Percentiles rank a stretch among this genome's conserved stretches.
Conservation (phyloP, 2,113 vertebrate species). For the Dendrocopos noguchii region DNA sequence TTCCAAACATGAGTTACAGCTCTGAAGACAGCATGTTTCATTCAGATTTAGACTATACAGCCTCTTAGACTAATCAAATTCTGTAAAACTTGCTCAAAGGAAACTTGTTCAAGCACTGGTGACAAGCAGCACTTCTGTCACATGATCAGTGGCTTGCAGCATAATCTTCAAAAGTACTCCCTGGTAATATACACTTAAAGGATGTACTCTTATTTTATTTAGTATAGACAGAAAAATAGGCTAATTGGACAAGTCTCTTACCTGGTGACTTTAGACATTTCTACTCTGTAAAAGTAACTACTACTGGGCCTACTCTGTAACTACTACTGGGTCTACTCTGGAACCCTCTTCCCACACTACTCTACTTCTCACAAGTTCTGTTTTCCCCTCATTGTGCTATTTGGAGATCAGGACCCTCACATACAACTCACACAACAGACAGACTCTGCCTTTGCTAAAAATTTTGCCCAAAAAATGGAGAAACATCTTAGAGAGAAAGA, state of each 20-base stretch:
- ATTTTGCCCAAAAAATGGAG: not conserved
- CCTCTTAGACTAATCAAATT: constrained; percentile 31
- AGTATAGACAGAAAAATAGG: not conserved
- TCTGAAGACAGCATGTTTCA: not conserved
- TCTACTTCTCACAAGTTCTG: not conserved
- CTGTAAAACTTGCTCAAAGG: not conserved
- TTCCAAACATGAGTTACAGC: not conserved
- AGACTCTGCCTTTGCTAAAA: not conserved
- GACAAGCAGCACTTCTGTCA: not conserved
- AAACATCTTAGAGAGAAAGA: not conserved
- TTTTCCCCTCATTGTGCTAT: not conserved
- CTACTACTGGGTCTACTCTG: too few relatives aligned
- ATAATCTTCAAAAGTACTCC: not conserved
- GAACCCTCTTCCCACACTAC: too few relatives aligned
- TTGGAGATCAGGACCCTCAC: not conserved
- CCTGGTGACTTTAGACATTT: not conserved
- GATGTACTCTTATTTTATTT: not conserved
- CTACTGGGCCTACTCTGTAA: too few relatives aligned
- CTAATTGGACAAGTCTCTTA: not conserved
- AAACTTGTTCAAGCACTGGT: constrained; percentile 46
- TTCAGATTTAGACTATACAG: not conserved
- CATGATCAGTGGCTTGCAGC: not conserved
- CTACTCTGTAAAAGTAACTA: too few relatives aligned
- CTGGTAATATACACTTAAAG: not conserved
- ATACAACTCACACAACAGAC: not conserved